These are phyloP conservation scores for Papilio xuthus DNA, from an alignment of 1,140 invertebrate species.

Conservation along the genomic window DNA sequence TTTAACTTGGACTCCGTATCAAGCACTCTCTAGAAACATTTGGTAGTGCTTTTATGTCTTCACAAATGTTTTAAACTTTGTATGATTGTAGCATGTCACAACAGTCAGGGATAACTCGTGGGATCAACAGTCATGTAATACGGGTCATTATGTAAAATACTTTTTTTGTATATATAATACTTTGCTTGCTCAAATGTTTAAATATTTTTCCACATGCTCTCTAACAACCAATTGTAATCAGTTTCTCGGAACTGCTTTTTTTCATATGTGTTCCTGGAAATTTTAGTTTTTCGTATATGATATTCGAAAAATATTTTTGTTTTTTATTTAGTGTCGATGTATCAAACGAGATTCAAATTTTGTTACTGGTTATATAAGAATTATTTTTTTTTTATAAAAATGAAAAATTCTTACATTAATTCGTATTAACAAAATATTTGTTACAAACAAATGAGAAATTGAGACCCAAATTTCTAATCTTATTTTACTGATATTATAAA, in stretches of 20 bases:
- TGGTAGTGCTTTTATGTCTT: conserved; percentile 69
- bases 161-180: not conserved
- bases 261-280: not conserved
- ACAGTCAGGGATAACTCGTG: conserved; percentile 51
- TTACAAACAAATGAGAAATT: not conserved
- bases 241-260: not conserved
- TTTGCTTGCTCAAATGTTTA: conserved; percentile 7
- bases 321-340: not conserved
- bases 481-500: too few species aligned
- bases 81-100: conserved; percentile 59
- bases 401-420: not conserved
- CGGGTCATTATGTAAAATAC: conserved; percentile 43
- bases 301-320: not conserved
- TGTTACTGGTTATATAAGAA: not conserved
- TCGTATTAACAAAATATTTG: not conserved
- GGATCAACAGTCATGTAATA: conserved; percentile 50
- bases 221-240: conserved; percentile 6
- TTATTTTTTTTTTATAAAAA: not conserved
- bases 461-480: not conserved
- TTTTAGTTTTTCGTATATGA: not conserved
- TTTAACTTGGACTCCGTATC: conserved; percentile 39
- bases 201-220: not conserved
- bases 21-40: conserved; percentile 54
- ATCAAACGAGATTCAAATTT: not conserved
- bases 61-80: conserved; percentile 67